Conservation (phyloP, 2,113 vertebrate species). For the Myotis brandtii region DNA sequence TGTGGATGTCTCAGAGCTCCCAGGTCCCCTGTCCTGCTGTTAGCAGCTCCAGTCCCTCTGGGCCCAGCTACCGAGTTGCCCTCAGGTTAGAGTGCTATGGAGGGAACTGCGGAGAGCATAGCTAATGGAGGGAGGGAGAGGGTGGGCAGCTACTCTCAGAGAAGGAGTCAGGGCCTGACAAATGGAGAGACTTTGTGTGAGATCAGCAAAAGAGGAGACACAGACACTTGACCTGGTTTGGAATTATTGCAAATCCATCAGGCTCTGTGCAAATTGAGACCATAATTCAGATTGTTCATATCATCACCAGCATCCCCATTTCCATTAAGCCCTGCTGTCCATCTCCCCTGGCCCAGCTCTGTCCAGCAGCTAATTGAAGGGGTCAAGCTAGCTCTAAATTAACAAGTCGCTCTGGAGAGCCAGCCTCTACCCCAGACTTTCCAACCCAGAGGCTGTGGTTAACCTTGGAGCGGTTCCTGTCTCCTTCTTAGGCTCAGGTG, state of each 20-base stretch:
- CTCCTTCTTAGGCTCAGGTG: conserved; percentile 1
- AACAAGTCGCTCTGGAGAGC: conserved; percentile 56
- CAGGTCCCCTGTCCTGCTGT: neutral
- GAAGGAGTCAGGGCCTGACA: conserved; percentile 36
- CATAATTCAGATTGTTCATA: conserved; percentile 85
- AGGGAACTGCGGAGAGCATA: neutral
- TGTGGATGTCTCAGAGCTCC: neutral
- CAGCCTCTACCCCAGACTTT: neutral
- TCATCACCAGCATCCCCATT: conserved; percentile 75
- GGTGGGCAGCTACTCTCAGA: neutral
- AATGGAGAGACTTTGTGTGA: conserved; percentile 77
- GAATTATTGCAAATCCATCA: conserved; percentile 86
- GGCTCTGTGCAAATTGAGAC: conserved; percentile 85
- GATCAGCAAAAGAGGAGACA: conserved; percentile 83
- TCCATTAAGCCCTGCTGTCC: conserved; percentile 82
- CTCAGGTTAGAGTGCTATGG: neutral
- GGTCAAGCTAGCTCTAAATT: conserved; percentile 80
- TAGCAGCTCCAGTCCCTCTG: neutral
- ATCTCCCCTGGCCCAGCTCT: conserved; percentile 79
- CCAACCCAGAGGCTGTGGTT: neutral
- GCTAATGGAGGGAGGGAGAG: neutral
- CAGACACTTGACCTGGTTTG: conserved; percentile 85
- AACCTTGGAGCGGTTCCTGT: neutral
- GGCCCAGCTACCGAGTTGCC: neutral
- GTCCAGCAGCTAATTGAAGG: conserved; percentile 81